Conservation (phyloP, 2,888 invertebrate species). For the Tigriopus californicus region DNA sequence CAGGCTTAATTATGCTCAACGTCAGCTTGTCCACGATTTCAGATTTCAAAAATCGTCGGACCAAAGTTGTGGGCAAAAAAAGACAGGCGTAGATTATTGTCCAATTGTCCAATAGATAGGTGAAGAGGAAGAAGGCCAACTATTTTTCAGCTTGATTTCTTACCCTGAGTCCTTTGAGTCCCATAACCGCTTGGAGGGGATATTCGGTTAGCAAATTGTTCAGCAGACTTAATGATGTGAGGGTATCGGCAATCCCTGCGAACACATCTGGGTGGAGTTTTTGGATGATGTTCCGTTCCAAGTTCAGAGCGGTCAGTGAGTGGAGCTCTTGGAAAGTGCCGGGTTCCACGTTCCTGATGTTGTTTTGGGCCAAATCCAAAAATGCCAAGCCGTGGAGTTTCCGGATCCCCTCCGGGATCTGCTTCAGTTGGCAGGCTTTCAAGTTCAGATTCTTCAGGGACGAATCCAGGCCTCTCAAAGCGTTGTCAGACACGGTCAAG, state of each 20-base stretch:
- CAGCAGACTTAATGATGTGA: conserved; percentile 68
- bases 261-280: conserved; percentile 55
- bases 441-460: conserved; percentile 70
- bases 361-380: conserved; percentile 71
- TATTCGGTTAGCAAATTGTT: conserved; percentile 75
- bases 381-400: conserved; percentile 62
- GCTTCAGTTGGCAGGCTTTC: conserved; percentile 62
- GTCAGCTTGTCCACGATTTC: too few species aligned
- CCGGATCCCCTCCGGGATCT: conserved; percentile 55
- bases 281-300: conserved; percentile 70
- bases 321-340: conserved; percentile 37
- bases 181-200: conserved; percentile 57
- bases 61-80: too few species aligned
- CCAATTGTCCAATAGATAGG: too few species aligned
- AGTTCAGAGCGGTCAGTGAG: conserved; percentile 62
- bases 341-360: conserved; percentile 46
- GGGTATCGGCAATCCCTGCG: conserved; percentile 51
- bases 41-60: too few species aligned
- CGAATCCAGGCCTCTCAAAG: conserved; percentile 57
- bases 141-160: conserved; percentile 19
- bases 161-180: conserved; percentile 53
- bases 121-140: too few species aligned
- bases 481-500: conserved; percentile 45
- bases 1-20: too few species aligned
- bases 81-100: too few species aligned